Conservation (phyloP, 2,888 invertebrate genomes). For the Tiliacea aurago region DNA sequence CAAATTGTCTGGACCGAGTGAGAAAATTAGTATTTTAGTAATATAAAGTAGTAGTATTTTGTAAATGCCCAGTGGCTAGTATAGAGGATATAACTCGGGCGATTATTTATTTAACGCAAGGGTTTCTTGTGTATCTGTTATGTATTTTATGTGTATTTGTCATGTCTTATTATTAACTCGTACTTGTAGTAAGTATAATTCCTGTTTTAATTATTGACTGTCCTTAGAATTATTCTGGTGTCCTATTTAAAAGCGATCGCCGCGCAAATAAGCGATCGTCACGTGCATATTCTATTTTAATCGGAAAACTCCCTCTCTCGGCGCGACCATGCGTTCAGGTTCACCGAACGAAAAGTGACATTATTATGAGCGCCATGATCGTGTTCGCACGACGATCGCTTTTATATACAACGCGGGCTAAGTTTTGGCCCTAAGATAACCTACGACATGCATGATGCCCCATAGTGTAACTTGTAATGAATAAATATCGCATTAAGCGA, state of each 20-base stretch:
- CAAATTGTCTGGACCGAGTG: background rate
- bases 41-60: too few species aligned
- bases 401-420: too few species aligned
- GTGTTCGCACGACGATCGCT: too few species aligned
- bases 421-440: background rate
- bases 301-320: too few species aligned
- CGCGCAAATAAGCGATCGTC: too few species aligned
- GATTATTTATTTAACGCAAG: slow-evolving; percentile 8
- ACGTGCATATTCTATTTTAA: too few species aligned
- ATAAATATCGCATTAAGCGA: slow-evolving; percentile 15
- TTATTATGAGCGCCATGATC: too few species aligned
- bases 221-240: background rate
- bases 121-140: background rate
- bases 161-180: slow-evolving; percentile 16
- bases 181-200: background rate
- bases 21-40: slow-evolving; percentile 29
- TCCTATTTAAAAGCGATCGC: too few species aligned
- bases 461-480: slow-evolving; percentile 2
- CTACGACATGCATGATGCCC: slow-evolving; percentile 21
- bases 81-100: background rate
- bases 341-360: too few species aligned
- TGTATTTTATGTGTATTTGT: slow-evolving; percentile 9
- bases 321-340: too few species aligned
- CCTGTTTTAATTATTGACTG: slow-evolving; percentile 23
- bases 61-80: slow-evolving; percentile 18